phyloP scores from a whole-genome alignment of 2,797 vertebrate genomes.

The Anas bahamensis region DNA sequence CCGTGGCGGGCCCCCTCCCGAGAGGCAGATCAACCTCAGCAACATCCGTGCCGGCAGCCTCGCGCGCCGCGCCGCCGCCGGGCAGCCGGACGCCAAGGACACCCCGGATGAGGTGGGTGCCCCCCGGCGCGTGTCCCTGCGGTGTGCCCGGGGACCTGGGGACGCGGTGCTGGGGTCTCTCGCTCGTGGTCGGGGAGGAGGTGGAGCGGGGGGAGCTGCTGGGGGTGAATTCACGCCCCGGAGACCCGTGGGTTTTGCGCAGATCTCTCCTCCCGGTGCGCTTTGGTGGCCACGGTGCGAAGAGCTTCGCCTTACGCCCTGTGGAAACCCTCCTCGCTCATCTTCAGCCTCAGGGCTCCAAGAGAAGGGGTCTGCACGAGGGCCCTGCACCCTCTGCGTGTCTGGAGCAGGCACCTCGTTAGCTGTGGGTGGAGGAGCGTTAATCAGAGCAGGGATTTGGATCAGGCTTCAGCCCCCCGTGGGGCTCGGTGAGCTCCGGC shows the following conservation, averaged over 20 bases:
- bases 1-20: constrained; percentile 93
- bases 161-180: not conserved
- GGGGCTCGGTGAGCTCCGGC: no score
- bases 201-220: not conserved
- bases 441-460: not conserved
- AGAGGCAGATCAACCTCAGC: constrained; percentile 97
- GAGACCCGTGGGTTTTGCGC: not conserved
- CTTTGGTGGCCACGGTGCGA: no score
- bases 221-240: not conserved
- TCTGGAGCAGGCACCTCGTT: not conserved
- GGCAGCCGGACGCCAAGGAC: constrained; percentile 91
- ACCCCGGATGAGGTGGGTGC: constrained; percentile 90
- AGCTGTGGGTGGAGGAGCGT: not conserved
- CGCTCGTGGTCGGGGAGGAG: not conserved
- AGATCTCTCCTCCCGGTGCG: not conserved
- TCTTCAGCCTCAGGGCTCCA: not conserved
- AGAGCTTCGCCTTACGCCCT: no score
- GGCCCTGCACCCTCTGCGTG: not conserved
- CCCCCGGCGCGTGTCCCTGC: no score
- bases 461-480: no score
- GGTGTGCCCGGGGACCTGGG: not conserved
- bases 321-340: no score
- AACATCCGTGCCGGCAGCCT: constrained; percentile 92
- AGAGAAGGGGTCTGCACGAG: not conserved
- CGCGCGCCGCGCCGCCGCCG: constrained; percentile 87